Evolutionary conservation across 1,140 invertebrate species (phyloP), one percentile per base, ranked within the genome.

Genomic region (Orussus abietinus): DNA sequence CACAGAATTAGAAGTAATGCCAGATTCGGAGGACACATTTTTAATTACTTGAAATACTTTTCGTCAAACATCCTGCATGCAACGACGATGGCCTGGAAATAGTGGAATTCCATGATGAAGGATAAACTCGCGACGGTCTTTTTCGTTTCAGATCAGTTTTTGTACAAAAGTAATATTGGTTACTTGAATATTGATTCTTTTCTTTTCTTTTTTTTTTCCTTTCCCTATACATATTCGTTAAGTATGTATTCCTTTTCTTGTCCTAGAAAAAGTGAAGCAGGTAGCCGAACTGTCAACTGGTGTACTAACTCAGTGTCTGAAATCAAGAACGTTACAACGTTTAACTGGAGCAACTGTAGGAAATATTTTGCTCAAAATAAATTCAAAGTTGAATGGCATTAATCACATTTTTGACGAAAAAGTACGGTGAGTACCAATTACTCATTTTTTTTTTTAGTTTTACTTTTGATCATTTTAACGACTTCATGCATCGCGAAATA

Each of bases 351-450:
- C 75, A 3, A 75, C 79, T 0, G 58, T 77, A n/a, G 53, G 64
- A 0, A 95, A 95, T 60, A 83, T 95, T 46, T 62, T 92, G 10
- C 62, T 91, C 1, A 95, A 96, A 75, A 79, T 95, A 0, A 87
- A 88, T 63, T 82, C 87, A 0, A 94, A 95, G 66, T 55, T 94
- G 20, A 88, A 90, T 66, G 89, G 90, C 0, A 72, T 82, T 0
- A 95, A 94, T 74, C 86, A 92, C 58, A 69, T 59, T 10, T 53
- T 90, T 10, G 7, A 53, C 21, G 0, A 30, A 0, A 25, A 63
- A 3, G 63, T 65, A 5, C 0, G 1, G 5, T 4, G 7, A 42
- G 29, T 50, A 59, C 40, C 45, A 26, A 20, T 44, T 32, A 21
- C 34, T 5, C 5, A 11, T 3, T 20, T 47, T 30, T 1, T 28